Conservation (phyloP, 2,113 vertebrate genomes). For the Recurvirostra avosetta region DNA sequence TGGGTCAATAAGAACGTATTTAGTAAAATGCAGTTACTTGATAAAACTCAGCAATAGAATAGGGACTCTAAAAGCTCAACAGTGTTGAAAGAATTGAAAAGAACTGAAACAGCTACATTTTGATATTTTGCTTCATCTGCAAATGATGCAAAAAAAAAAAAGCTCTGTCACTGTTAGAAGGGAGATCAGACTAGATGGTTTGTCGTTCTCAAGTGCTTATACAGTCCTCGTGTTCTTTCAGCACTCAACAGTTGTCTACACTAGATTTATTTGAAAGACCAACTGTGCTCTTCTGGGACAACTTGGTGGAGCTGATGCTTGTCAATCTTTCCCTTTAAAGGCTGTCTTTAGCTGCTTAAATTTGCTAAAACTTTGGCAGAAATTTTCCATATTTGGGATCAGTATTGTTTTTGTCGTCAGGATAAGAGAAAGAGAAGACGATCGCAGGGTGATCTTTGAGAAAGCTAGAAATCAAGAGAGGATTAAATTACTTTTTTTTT, state of each 20-base stretch:
- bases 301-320: not conserved
- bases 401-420: not conserved
- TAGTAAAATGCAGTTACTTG: not conserved
- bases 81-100: not conserved
- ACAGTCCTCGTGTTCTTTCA: not conserved
- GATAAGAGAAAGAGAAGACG: not conserved
- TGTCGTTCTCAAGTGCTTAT: not conserved
- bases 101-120: not conserved
- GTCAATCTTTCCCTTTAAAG: not conserved
- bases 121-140: not conserved
- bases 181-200: not conserved
- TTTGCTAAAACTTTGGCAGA: not conserved
- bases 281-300: not conserved
- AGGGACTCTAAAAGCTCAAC: not conserved
- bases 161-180: not conserved
- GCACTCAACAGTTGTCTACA: rapidly evolving
- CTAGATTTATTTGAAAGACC: not conserved
- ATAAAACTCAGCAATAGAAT: not conserved
- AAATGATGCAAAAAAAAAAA: not conserved
- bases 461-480: not conserved
- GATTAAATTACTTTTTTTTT: no score
- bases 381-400: not conserved
- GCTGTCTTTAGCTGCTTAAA: not conserved
- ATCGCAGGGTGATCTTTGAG: not conserved
- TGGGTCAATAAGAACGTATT: not conserved